A percentile compares a stretch with the other conserved stretches of the same genome.
phyloP scores from a whole-genome alignment of 2,797 vertebrate species.

The Delichon dasypus region DNA sequence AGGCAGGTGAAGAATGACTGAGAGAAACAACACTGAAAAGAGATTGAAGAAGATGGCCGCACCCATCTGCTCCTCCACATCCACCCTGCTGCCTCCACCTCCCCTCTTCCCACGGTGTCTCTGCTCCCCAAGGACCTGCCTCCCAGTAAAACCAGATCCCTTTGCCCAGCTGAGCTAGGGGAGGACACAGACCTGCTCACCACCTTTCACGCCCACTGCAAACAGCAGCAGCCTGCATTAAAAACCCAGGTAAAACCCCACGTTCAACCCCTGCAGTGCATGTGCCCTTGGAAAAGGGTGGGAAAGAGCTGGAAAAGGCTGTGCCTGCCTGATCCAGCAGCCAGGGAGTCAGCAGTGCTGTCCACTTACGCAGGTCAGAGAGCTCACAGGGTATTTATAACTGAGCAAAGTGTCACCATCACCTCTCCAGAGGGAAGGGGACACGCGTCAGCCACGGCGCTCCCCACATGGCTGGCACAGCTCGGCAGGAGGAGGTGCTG shows the following conservation, averaged over 20 bases:
- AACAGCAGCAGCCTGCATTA: not conserved
- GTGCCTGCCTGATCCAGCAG: not conserved
- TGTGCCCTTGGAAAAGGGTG: not conserved
- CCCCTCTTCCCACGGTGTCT: fast-evolving
- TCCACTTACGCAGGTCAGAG: not conserved
- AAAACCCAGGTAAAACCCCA: not conserved
- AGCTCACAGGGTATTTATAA: conserved; percentile 26
- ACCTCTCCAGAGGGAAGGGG: not conserved
- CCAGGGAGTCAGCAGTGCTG: not conserved
- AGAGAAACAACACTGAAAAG: not conserved
- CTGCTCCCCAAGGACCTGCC: not conserved
- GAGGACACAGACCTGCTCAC: not conserved
- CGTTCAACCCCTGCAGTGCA: fast-evolving
- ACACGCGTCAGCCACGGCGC: fast-evolving
- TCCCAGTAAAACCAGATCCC: not conserved
- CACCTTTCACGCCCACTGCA: not conserved
- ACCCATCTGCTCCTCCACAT: not conserved
- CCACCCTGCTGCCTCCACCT: not conserved
- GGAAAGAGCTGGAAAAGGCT: not conserved
- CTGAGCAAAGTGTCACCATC: not conserved
- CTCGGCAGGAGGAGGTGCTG: not conserved
- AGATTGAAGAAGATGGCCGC: not conserved
- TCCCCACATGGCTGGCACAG: conserved; percentile 5
- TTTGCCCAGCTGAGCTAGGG: not conserved
- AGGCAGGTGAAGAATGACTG: not conserved